Evolutionary conservation across 2,797 vertebrate species (phyloP), one percentile per base, ranked within the genome.

Genomic region (Pangasius sanitwongsei): DNA sequence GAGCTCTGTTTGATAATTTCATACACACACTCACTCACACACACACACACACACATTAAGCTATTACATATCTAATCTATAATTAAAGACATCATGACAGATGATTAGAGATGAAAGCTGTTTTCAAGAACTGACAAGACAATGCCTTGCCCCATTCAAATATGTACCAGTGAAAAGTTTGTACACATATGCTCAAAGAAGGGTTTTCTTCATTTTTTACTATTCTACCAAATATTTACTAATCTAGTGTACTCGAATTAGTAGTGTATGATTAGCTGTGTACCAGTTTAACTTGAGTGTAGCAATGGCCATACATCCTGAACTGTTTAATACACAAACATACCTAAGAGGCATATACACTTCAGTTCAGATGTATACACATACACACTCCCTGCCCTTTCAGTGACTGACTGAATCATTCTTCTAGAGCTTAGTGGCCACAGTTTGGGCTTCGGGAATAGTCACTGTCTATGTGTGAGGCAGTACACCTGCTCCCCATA

Each of bases 401-500:
- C 65, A 74, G 20, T 88, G 86, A 87, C 88, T 89, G 86, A 83
- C 85, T 90, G 87, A 90, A 61, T 91, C 90, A 89, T 85, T 65
- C 44, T 48, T 65, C 2, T 20, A 87, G 86, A 87, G 83, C 86
- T 87, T 85, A 90, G 87, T 89, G 89, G 87, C 83, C 90, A 91
- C 67, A 89, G 88, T 90, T 91, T 92, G 86, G 72, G 72, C 85
- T 91, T 87, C 57, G 57, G 89, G 93, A 95, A 95, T 95, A 95
- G 92, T 92, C 86, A 80, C 86, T 92, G 94, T 94, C 94, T 94
- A 77, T 84, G 89, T 92, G 92, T 94, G 89, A 95, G 83, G 91
- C 87, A 65, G 90, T 93, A 93, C 95, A 95, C 95, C 95, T 96
- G 95, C 94, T 95, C 89, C 74, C 89, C 88, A 86, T 44, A 88